These are phyloP conservation scores for Lampris incognitus DNA, from an alignment of 2,113 vertebrate species.

Conservation along the genomic window DNA sequence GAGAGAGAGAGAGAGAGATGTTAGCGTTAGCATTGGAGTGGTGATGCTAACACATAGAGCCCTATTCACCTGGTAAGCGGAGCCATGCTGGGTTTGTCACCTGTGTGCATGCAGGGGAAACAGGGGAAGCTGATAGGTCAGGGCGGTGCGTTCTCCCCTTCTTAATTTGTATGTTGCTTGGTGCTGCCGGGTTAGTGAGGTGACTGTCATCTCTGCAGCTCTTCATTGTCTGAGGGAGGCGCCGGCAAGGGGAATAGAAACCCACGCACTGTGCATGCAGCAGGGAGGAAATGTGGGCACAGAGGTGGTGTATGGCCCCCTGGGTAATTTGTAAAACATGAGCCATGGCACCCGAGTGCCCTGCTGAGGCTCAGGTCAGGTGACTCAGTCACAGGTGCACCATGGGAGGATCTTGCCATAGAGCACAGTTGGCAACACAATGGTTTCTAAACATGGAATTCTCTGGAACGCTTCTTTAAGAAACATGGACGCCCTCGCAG, in stretches of 20 bases:
- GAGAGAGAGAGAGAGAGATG: slow-evolving; percentile 13
- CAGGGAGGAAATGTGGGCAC: slow-evolving; percentile 77
- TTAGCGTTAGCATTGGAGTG: slow-evolving; percentile 24
- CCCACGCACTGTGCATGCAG: slow-evolving; percentile 84
- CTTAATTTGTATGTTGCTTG: slow-evolving; percentile 63
- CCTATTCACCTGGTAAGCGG: slow-evolving; percentile 6
- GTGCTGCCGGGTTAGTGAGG: slow-evolving; percentile 53
- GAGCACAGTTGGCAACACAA: slow-evolving; percentile 25
- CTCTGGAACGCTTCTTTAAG: slow-evolving; percentile 7
- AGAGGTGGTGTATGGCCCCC: slow-evolving; percentile 79
- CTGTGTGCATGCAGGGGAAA: slow-evolving; percentile 40
- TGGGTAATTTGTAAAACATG: slow-evolving; percentile 84
- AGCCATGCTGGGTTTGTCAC: slow-evolving; percentile 34
- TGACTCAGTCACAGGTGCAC: slow-evolving; percentile 83
- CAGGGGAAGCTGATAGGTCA: slow-evolving; percentile 43
- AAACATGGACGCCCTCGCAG: background rate
- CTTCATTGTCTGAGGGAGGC: slow-evolving; percentile 58
- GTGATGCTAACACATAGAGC: slow-evolving; percentile 19
- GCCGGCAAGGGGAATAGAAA: slow-evolving; percentile 59
- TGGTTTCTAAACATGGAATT: slow-evolving; percentile 45
- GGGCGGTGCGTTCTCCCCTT: slow-evolving; percentile 15
- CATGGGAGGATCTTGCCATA: slow-evolving; percentile 77
- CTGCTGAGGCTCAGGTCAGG: slow-evolving; percentile 81
- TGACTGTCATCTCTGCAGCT: slow-evolving; percentile 54
- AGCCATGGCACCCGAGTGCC: slow-evolving; percentile 80